phyloP scores from a whole-genome alignment of 1,140 invertebrate species.

The Ceratitis capitata region DNA sequence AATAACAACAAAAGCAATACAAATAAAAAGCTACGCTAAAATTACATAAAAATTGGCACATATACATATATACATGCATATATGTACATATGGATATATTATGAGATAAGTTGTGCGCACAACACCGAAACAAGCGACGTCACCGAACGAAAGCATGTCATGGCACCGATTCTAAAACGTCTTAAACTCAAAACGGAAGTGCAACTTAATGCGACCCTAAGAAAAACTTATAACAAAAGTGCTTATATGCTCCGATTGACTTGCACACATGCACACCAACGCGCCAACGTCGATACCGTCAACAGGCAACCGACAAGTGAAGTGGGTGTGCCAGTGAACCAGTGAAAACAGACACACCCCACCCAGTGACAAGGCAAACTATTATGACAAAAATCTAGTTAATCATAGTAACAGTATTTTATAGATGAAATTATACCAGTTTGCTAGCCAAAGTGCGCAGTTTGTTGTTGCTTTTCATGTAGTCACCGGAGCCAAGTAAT shows the following conservation, averaged over 20 bases:
- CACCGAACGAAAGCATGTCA: conserved; percentile 10
- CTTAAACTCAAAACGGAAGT: conserved; percentile 26
- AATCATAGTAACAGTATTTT: too few species aligned
- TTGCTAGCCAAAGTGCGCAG: too few species aligned
- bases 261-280: neutral
- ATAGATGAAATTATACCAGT: too few species aligned
- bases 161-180: conserved; percentile 7
- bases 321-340: neutral
- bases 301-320: too few species aligned
- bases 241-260: neutral
- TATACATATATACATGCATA: too few species aligned
- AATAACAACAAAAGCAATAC: neutral
- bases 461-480: too few species aligned
- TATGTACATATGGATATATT: neutral
- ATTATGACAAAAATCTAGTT: too few species aligned
- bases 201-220: conserved; percentile 25
- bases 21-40: too few species aligned
- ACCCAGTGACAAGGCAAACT: too few species aligned
- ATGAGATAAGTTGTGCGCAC: neutral
- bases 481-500: too few species aligned
- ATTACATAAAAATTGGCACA: too few species aligned
- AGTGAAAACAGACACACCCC: too few species aligned
- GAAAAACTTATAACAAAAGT: neutral
- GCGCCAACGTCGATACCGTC: neutral
- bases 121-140: neutral